Base-by-base conservation (phyloP, 1,140 invertebrate genomes). In the Neomicropteryx cornuta region DNA sequence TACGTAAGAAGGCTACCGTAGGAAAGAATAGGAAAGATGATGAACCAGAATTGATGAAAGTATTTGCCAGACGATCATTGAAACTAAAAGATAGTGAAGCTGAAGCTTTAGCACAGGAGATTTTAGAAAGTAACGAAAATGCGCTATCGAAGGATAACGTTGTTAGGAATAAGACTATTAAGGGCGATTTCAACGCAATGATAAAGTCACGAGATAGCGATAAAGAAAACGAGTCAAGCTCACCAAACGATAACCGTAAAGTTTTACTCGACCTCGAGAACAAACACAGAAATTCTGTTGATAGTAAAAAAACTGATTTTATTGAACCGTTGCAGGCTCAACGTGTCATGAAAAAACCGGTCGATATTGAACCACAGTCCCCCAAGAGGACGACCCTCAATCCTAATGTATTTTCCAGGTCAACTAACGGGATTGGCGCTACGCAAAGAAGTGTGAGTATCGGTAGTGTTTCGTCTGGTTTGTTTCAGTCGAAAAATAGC, bases 31-130 rank as follows among this genome's bases (percentile, higher is more conserved):
- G 51, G 36, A 70, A 72, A 39, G 77, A 81, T 36, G 76, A 81
- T 29, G 78, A 81, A 55, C 81, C 81, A 0, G 83, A 86, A 54
- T 54, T 86, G 18, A 77, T 85, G 70, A 83, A 84, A 63, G 83
- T 86, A 0, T 86, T 86, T 53, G 81, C 81, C 0, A 60, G 83
- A 24, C 60, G 81, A 37, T 86, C 83, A 2, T 60, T 86, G 1
- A 86, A 86, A 59, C 56, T 83, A 3, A 81, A 79, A 59, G 80
- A 83, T 46, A 56, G 54, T 5, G 79, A 81, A 44, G 70, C 67
- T n/a, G 73, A 75, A 34, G 57, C 63, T 18, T 50, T 73, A 19
- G 62, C 63, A n/a, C 64, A 73, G 42, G 70, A 73, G 41, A 70
- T 75, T 34, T 52, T 58, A 13, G 51, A 58, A 21, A 53, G 56